These are phyloP conservation scores for Heliocidaris erythrogramma DNA, from an alignment of 35 echinoderm and acorn worm species.

Conservation along the genomic window DNA sequence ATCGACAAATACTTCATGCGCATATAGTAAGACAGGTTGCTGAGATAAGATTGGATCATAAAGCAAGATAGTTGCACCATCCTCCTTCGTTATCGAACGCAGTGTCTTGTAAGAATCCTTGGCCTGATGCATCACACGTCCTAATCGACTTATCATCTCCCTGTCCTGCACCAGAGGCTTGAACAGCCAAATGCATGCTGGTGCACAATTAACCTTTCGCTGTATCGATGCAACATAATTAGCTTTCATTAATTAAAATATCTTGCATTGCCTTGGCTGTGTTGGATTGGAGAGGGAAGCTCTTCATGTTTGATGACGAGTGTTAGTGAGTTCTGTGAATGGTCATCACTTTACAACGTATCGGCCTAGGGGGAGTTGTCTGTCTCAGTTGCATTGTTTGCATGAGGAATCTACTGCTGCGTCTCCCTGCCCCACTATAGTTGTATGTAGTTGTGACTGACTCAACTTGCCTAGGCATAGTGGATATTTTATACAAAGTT, in stretches of 20 bases:
- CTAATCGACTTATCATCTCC: not conserved
- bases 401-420: not conserved
- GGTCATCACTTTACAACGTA: not conserved
- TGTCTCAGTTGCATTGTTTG: not conserved
- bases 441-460: not conserved
- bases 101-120: not conserved
- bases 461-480: not conserved
- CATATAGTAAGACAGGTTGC: slow-evolving; percentile 9
- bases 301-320: not conserved
- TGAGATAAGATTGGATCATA: not conserved
- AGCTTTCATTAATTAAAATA: slow-evolving; percentile 38
- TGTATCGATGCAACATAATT: slow-evolving; percentile 14
- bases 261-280: slow-evolving; percentile 11
- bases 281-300: not conserved
- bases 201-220: slow-evolving; percentile 28
- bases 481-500: not conserved
- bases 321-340: not conserved
- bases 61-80: not conserved
- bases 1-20: slow-evolving; percentile 17
- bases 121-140: not conserved
- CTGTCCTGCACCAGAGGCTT: not conserved
- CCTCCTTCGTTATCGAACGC: not conserved
- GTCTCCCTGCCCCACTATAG: too few relatives aligned
- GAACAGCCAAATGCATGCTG: not conserved
- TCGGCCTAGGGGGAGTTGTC: not conserved